Evolutionary conservation across 2,113 vertebrate species (phyloP).

Genomic region (Megalops atlanticus): DNA sequence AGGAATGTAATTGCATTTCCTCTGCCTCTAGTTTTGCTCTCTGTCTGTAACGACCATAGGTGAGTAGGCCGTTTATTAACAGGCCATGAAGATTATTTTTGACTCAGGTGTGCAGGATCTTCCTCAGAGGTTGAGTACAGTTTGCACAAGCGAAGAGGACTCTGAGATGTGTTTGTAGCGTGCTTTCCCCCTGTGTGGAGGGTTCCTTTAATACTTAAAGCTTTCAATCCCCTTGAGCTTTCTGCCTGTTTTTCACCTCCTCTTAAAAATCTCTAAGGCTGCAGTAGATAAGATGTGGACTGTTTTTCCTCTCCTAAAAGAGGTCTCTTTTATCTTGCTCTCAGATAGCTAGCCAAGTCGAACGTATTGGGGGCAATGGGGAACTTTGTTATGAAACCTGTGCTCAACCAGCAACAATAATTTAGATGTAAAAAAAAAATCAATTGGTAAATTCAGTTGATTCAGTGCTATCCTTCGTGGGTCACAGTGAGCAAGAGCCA

Average conservation of each 20-base stretch:
- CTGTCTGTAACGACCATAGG: not conserved
- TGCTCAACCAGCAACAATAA: not conserved
- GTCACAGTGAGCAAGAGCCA: too few relatives aligned
- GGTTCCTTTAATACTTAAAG: constrained; percentile 2
- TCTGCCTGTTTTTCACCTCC: not conserved
- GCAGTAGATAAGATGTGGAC: not conserved
- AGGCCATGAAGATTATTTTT: not conserved
- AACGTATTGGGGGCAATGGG: not conserved
- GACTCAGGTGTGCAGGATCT: not conserved
- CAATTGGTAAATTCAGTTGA: too few relatives aligned
- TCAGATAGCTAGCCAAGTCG: not conserved
- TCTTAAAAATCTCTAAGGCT: constrained; percentile 16
- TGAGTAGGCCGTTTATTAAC: not conserved
- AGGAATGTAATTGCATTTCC: too few relatives aligned
- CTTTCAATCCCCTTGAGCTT: not conserved
- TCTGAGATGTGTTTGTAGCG: not conserved
- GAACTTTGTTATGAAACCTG: not conserved
- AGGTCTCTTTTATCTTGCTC: not conserved
- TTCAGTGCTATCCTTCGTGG: too few relatives aligned
- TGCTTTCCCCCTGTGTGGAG: not conserved
- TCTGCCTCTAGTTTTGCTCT: not conserved
- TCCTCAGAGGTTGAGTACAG: not conserved
- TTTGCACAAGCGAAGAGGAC: not conserved
- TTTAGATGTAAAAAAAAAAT: too few relatives aligned
- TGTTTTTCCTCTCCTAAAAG: not conserved